Evolutionary conservation across 1,140 invertebrate genomes (phyloP).

Genomic region (Orius laevigatus): DNA sequence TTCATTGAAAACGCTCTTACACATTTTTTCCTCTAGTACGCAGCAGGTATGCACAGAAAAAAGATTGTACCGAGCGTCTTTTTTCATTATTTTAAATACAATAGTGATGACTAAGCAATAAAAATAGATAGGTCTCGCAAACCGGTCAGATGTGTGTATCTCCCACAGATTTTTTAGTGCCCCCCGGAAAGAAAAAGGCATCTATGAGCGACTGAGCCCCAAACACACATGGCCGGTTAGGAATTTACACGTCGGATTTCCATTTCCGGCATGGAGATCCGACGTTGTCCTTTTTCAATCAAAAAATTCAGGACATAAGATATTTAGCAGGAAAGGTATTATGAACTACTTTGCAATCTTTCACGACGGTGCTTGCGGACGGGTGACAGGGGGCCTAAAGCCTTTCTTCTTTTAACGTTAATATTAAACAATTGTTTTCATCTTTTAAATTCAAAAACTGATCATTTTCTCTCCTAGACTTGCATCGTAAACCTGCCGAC

Average conservation of each 20-base stretch:
- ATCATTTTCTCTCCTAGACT: background rate
- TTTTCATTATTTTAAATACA: constrained; percentile 14
- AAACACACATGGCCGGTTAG: constrained; percentile 10
- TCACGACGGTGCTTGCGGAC: background rate
- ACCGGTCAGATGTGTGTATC: constrained; percentile 14
- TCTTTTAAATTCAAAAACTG: background rate
- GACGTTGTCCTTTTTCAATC: constrained; percentile 5
- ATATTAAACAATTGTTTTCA: background rate
- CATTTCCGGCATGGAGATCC: constrained; percentile 11
- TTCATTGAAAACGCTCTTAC: constrained; percentile 1
- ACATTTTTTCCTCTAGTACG: constrained; percentile 8
- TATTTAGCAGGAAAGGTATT: constrained; percentile 17
- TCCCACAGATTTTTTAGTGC: constrained; percentile 6
- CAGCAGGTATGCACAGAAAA: constrained; percentile 15
- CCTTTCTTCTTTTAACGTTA: constrained; percentile 1
- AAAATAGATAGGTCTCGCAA: constrained; percentile 16
- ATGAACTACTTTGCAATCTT: constrained; percentile 12
- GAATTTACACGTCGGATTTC: constrained; percentile 3
- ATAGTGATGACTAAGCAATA: constrained; percentile 16
- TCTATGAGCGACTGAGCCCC: constrained; percentile 19
- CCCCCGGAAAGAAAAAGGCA: constrained; percentile 13
- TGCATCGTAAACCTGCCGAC: background rate
- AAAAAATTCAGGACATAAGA: constrained; percentile 2
- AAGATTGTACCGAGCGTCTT: constrained; percentile 17
- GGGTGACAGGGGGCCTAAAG: too few relatives aligned